Conservation (phyloP, 2,113 vertebrate genomes). For the Pelodiscus sinensis region DNA sequence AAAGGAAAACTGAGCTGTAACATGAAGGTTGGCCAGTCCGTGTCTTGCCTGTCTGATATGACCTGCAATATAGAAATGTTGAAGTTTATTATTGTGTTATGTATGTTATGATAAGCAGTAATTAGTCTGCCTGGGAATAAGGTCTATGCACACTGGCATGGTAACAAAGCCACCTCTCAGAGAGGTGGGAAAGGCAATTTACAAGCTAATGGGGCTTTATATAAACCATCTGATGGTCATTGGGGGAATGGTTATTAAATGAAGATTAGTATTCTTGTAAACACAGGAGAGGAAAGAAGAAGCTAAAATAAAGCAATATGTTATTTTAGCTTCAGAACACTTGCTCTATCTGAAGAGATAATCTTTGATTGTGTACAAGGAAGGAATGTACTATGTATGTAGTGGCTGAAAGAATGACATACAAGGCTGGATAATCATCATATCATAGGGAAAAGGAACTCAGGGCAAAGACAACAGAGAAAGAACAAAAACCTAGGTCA, state of each 20-base stretch:
- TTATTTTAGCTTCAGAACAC: not conserved
- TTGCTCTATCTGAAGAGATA: not conserved
- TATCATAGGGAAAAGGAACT: not conserved
- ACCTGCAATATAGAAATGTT: not conserved
- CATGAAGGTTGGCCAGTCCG: not conserved
- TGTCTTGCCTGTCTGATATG: not conserved
- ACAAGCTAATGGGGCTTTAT: not conserved
- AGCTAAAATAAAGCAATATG: not conserved
- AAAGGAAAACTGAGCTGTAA: conserved; percentile 15
- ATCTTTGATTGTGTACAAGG: not conserved
- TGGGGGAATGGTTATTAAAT: conserved; percentile 3
- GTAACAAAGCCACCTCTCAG: conserved; percentile 12
- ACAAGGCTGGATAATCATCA: not conserved
- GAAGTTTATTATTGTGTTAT: not conserved
- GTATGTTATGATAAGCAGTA: conserved; percentile 15
- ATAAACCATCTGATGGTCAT: not conserved
- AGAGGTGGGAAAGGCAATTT: conserved; percentile 7
- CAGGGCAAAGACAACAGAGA: not conserved
- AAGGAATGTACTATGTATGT: not conserved
- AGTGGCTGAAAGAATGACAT: not conserved
- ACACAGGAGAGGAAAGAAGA: not conserved
- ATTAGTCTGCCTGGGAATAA: conserved; percentile 20
- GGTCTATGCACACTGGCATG: not conserved
- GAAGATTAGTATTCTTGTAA: conserved; percentile 8
- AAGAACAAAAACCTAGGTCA: not conserved